Percentiles rank a stretch among this genome's conserved stretches.
Evolutionary conservation across 1,140 invertebrate species (phyloP).

Genomic region (Drosophila leontia): DNA sequence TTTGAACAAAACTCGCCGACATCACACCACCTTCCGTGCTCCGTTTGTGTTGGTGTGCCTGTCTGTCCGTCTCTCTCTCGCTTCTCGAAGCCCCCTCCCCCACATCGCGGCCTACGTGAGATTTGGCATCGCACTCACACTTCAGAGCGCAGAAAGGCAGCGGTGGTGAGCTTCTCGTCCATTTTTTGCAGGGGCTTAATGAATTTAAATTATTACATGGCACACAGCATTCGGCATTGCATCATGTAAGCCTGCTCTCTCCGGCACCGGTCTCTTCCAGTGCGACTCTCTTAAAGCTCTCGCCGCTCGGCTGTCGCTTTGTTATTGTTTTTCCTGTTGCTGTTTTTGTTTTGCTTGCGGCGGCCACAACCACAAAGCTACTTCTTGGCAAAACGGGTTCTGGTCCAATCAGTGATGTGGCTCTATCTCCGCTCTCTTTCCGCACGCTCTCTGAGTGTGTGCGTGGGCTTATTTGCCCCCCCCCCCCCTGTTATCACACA

Average conservation of each 20-base stretch:
- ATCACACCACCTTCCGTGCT: conserved; percentile 65
- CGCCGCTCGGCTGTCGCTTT: conserved; percentile 58
- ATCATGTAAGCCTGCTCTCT: conserved; percentile 44
- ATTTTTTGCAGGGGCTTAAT: conserved; percentile 36
- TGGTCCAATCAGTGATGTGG: conserved; percentile 40
- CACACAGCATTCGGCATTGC: conserved; percentile 19
- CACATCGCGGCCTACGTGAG: conserved; percentile 68
- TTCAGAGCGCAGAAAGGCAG: conserved; percentile 6
- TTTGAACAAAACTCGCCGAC: conserved; percentile 65
- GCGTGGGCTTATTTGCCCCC: conserved; percentile 35
- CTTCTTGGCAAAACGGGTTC: conserved; percentile 66
- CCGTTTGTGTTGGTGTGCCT: conserved; percentile 10
- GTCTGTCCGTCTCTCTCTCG: conserved; percentile 34
- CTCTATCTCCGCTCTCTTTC: conserved; percentile 51
- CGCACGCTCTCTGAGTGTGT: conserved; percentile 12
- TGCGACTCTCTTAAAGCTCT: conserved; percentile 41
- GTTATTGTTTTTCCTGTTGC: conserved; percentile 69
- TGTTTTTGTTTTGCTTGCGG: conserved; percentile 66
- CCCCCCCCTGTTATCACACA: conserved; percentile 36
- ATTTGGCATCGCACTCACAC: conserved; percentile 25
- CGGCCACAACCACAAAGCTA: conserved; percentile 65
- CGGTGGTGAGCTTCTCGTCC: conserved; percentile 12
- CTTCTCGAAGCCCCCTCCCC: conserved; percentile 25
- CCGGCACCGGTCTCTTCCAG: conserved; percentile 73
- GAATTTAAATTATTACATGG: conserved; percentile 27